Evolutionary conservation across 2,797 vertebrate genomes (phyloP), one percentile per base, ranked within the genome.

Genomic region (Sebastes trivittatus): DNA sequence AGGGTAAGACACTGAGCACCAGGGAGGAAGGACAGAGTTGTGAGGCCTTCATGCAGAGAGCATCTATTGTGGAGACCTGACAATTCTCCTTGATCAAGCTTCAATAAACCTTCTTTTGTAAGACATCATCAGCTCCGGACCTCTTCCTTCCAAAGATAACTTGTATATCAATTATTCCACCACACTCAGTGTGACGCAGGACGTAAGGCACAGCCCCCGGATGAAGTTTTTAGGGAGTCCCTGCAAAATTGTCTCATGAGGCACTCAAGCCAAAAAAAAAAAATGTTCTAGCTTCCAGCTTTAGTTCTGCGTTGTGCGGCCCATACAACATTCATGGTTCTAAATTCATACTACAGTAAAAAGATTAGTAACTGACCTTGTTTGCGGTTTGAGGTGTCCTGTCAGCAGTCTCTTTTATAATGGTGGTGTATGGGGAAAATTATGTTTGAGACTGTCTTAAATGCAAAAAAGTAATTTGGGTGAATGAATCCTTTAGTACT

Each of bases 181-280:
- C 23, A 46, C 13, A 42, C 38, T 42, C 1, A 46, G 42, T 18
- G 1, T 46, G 42, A 46, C 16, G 42, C 16, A 46, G 14, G 42
- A 18, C 7, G 16, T 46, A 46, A 20, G 42, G 42, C 42, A 46
- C 42, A 1, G 7, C 6, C 42, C 42, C 14, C 6, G 42, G 14
- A 0, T 46, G 16, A 46, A 18, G 7, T 7, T 46, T 46, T 46
- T 46, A 46, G 49, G 49, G 18, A 52, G 49, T 52, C 8, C 20
- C 49, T 46, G 42, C 42, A 52, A 52, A 52, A 52, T n/a, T 52
- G 7, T 0, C 18, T 52, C 20, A n/a, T n/a, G 18, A 0, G 49
- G 18, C 49, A n/a, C 49, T 52, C 2, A 0, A 52, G 20, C 49
- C 49, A 30, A 11, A n/a, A 11, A 61, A 32, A 32, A n/a, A 1